A percentile compares a stretch with the other conserved stretches of the same genome.
phyloP scores from a whole-genome alignment of 2,113 vertebrate species.

The Strix aluco region DNA sequence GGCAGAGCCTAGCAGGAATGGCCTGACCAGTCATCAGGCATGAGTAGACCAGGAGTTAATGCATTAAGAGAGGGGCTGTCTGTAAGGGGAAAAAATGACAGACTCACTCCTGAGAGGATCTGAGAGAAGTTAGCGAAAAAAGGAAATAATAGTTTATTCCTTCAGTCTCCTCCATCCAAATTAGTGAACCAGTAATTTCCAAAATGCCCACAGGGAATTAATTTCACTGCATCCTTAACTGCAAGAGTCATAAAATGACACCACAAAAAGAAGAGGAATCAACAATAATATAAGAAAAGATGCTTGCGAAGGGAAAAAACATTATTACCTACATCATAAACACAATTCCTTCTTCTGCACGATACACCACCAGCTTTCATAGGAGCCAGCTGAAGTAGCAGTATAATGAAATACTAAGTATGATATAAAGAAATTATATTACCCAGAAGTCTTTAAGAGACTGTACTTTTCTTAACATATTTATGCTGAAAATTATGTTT shows the following conservation, averaged over 20 bases:
- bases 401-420: neutral
- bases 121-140: neutral
- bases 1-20: neutral
- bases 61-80: neutral
- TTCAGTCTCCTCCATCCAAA: neutral
- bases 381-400: neutral
- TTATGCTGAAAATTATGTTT: neutral
- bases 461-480: neutral
- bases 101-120: neutral
- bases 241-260: neutral
- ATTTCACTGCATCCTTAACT: neutral
- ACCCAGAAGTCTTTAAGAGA: neutral
- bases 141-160: neutral
- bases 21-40: neutral
- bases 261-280: neutral
- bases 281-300: neutral
- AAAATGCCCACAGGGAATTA: neutral
- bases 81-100: neutral
- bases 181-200: neutral
- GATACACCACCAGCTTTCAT: neutral
- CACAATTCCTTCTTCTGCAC: neutral
- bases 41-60: neutral
- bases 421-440: neutral
- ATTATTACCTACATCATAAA: neutral
- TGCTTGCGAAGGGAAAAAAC: neutral